A percentile compares a stretch with the other conserved stretches of the same genome.
Conservation (phyloP, 2,888 invertebrate genomes). For the Lithophane leautieri region DNA sequence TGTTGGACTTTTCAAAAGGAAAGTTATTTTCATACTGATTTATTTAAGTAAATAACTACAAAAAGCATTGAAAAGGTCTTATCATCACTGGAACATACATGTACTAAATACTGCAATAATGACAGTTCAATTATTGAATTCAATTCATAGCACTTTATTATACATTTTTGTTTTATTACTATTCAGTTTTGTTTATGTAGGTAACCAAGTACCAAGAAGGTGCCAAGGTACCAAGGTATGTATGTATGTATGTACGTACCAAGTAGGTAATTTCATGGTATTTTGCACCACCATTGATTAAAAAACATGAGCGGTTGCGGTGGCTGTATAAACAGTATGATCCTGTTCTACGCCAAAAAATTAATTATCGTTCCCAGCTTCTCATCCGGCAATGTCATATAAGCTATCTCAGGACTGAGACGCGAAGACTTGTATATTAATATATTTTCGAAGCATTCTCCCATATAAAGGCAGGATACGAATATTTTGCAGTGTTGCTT, state of each 20-base stretch:
- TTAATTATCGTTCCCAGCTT: constrained; percentile 2
- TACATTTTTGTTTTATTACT: background rate
- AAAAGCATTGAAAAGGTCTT: constrained; percentile 5
- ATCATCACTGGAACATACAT: constrained; percentile 30
- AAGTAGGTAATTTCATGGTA: background rate
- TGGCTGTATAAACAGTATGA: background rate
- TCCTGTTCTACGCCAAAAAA: background rate
- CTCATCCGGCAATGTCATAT: constrained; percentile 6
- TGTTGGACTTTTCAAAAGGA: background rate
- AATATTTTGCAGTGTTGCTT: background rate
- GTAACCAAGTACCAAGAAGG: too few species aligned
- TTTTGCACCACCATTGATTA: background rate
- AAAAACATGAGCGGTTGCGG: background rate
- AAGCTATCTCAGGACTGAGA: background rate
- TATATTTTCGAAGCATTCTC: background rate
- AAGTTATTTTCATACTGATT: background rate
- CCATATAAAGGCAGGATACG: background rate
- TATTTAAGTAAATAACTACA: background rate
- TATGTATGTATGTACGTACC: too few species aligned
- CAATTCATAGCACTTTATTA: background rate
- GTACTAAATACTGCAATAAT: background rate
- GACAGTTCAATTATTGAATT: background rate
- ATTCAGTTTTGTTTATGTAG: background rate
- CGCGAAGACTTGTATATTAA: background rate
- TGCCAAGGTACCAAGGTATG: background rate